Base-by-base conservation (phyloP, 92 coral and sea anemone genomes). In the Nematostella vectensis region DNA sequence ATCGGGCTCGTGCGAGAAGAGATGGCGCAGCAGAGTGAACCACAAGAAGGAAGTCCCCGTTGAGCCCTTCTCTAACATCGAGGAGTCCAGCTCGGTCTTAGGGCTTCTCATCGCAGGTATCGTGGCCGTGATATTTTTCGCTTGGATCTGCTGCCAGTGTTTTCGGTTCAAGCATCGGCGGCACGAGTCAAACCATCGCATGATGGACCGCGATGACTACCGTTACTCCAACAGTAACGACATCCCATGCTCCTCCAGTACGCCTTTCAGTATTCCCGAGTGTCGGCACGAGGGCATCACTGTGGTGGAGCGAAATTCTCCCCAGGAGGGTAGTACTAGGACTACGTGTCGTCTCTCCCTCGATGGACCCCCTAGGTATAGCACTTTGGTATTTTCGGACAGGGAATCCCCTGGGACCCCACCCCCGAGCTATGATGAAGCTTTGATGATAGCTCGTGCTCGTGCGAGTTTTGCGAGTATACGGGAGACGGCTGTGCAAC, bases 111-210 rank as follows among this genome's bases (percentile, higher is more conserved):
- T 66, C 25, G 72, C 72, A 23, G 72, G 72, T 0, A 55, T 66
- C 0, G 72, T 66, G 13, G 72, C 72, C 0, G 38, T 66, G 27
- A 54, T 66, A 31, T 66, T 66, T 22, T 66, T 66, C 25, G 54
- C 72, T 1, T 66, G 72, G 72, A 66, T 66, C 8, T 66, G 72
- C 29, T 66, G 72, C 26, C 72, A 66, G n/a, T 66, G 72, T 30
- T 66, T 66, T 30, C 63, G 72, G 3, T 66, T 66, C 26, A 49
- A 59, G 21, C 57, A 53, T 11, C 18, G 72, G 29, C 27, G 72
- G 33, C 72, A 66, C 30, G 72, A 66, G 3, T 19, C 23, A 45
- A 45, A 45, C 21, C 51, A 45, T 19, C 12, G 51, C 4, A 11
- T 8, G 4, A 4, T 19, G 23, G 23, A 4, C 21, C 51, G 4